Evolutionary conservation across 2,113 vertebrate species (phyloP).

Genomic region (cattle (Bos taurus)): DNA sequence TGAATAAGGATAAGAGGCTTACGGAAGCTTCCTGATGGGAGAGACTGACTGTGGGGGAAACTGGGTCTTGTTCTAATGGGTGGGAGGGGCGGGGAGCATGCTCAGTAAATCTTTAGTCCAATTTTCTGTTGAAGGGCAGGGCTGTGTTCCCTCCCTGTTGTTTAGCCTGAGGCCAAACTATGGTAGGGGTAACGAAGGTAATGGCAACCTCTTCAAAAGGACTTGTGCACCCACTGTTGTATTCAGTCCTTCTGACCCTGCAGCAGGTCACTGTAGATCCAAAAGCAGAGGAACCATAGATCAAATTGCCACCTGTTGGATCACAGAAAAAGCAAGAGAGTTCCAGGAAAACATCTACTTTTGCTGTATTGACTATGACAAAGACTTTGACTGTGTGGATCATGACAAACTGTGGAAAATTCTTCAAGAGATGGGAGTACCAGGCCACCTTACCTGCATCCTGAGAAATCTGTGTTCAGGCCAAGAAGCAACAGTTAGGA

Average conservation of each 20-base stretch:
- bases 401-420: background rate
- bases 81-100: fast-evolving
- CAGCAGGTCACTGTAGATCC: background rate
- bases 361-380: background rate
- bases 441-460: background rate
- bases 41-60: background rate
- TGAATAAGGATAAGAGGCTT: background rate
- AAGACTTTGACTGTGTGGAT: background rate
- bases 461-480: background rate
- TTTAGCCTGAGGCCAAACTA: background rate
- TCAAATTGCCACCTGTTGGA: background rate
- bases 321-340: background rate
- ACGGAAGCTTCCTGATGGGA: background rate
- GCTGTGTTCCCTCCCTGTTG: background rate
- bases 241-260: background rate
- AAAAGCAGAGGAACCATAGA: background rate
- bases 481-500: background rate
- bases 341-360: background rate
- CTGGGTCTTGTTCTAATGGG: background rate
- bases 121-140: background rate
- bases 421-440: background rate
- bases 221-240: background rate
- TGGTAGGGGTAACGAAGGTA: fast-evolving
- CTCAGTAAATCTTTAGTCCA: background rate
- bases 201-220: background rate